Conservation (phyloP, 1,140 invertebrate genomes). For the Aporrectodea caliginosa region DNA sequence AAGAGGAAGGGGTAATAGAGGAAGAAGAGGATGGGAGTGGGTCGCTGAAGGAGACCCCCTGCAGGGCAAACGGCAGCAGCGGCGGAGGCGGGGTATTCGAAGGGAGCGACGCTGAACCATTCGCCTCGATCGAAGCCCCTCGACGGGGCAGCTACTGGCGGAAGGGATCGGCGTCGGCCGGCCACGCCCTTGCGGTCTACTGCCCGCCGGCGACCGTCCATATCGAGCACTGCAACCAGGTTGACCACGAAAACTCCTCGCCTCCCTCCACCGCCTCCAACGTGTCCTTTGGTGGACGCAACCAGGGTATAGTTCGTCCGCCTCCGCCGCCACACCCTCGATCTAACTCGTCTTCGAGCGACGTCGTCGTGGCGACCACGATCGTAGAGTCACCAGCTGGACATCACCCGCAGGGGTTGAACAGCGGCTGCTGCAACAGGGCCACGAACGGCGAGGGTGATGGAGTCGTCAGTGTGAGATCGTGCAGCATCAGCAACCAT, state of each 20-base stretch:
- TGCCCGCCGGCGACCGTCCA: background rate
- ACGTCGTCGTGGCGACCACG: too few species aligned
- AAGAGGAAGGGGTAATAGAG: too few species aligned
- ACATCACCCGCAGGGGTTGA: too few species aligned
- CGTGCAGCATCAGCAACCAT: too few species aligned
- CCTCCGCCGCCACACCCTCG: background rate
- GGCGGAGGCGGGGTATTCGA: background rate
- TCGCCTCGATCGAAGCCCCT: too few species aligned
- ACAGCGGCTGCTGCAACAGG: too few species aligned
- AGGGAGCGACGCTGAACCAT: too few species aligned
- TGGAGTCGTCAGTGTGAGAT: too few species aligned
- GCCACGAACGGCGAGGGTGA: too few species aligned
- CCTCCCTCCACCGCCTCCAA: background rate
- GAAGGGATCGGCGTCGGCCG: background rate
- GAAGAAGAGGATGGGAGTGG: too few species aligned
- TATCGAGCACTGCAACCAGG: background rate
- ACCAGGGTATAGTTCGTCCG: background rate
- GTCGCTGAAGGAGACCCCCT: background rate
- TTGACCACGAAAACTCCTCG: background rate
- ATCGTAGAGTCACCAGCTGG: too few species aligned
- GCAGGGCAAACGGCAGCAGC: background rate
- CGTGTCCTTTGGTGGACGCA: background rate
- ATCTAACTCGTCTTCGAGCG: too few species aligned
- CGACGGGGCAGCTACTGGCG: background rate
- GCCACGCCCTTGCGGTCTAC: background rate